These are phyloP conservation scores for Ochotona princeps DNA, from an alignment of 2,113 vertebrate genomes.

Conservation along the genomic window DNA sequence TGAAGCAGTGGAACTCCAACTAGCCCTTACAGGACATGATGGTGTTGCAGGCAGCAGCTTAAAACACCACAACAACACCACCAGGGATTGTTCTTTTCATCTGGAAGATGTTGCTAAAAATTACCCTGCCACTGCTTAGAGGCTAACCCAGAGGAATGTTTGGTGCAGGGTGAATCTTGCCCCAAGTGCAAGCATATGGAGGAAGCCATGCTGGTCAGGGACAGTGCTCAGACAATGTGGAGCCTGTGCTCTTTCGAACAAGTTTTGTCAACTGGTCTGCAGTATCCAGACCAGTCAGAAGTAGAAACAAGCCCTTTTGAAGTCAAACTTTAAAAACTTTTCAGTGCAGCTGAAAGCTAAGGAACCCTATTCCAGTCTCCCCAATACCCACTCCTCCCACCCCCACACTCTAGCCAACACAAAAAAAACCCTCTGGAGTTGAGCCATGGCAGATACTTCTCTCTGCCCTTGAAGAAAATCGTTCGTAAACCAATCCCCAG, in stretches of 20 bases:
- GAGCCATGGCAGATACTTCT: conserved; percentile 60
- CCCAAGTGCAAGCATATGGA: background rate
- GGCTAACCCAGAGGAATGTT: conserved; percentile 8
- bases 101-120: conserved; percentile 29
- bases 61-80: too few relatives aligned
- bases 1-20: too few relatives aligned
- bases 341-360: background rate
- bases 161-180: background rate
- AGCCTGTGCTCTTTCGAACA: background rate
- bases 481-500: conserved; percentile 55
- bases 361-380: conserved; percentile 19
- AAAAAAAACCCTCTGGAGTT: conserved; percentile 53
- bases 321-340: conserved; percentile 38
- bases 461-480: conserved; percentile 69
- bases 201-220: background rate
- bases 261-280: conserved; percentile 5
- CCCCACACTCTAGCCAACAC: too few relatives aligned
- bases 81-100: conserved; percentile 27
- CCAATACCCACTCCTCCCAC: background rate
- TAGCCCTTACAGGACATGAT: too few relatives aligned
- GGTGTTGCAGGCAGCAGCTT: too few relatives aligned
- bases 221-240: background rate
- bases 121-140: conserved; percentile 2
- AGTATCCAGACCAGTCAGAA: background rate
- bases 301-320: conserved; percentile 8